Base-by-base conservation (phyloP, 1,140 invertebrate species). In the Drosophila parvula region DNA sequence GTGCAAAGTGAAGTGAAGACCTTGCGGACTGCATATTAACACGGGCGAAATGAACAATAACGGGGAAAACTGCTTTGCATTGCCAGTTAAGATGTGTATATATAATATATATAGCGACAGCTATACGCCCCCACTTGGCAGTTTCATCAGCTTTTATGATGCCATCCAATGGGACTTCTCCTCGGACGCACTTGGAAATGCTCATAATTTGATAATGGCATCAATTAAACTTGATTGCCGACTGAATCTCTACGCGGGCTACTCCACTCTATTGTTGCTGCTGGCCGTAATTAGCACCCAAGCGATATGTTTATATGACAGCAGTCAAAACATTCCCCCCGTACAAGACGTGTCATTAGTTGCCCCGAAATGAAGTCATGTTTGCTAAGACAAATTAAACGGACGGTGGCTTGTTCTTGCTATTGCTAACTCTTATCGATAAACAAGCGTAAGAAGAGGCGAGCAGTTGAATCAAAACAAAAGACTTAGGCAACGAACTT, bases 401-500 rank as follows among this genome's bases (percentile, higher is more conserved):
- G 76, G 58, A 47, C 12, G 16, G 48, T 22, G 50, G 34, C 18
- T 53, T 9, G 28, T 40, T 55, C 32, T 53, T 11, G 50, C 41
- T 51, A 22, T 5, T 9, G 5, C 30, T 40, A 36, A 5, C 47
- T 32, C 47, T 57, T 65, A 75, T 76, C 62, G 61, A 67, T 67
- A 61, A 60, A 48, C 51, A 77, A 73, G 71, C 80, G 70, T 73
- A 78, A 75, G 78, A 78, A 67, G 51, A 34, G 10, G 27, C 40
- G 12, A 14, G 22, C 14, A 50, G 22, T 47, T 18, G 18, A 34
- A 16, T 18, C 22, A 36, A 86, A 71, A 84, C 78, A 86, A 86
- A 90, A 90, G 86, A 90, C 86, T 88, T 80, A 81, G 74, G 77
- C 70, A 90, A 90, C 86, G 55, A 90, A 90, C 86, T 90, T 86